These are phyloP conservation scores for Megalopta genalis DNA, from an alignment of 1,140 invertebrate species.

Conservation along the genomic window DNA sequence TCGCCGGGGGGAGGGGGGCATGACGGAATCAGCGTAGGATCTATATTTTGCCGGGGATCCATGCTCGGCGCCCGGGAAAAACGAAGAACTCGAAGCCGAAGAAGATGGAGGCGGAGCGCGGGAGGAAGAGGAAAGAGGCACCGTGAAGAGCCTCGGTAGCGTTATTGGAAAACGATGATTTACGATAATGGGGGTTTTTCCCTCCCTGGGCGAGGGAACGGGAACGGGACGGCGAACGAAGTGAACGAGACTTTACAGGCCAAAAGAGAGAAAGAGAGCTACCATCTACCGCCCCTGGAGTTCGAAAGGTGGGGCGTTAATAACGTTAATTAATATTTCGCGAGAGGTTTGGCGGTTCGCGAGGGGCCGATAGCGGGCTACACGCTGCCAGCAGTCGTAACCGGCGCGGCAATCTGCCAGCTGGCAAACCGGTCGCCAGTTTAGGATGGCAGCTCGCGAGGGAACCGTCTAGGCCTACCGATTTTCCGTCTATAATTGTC, in stretches of 20 bases:
- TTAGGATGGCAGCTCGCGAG: conserved; percentile 41
- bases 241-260: conserved; percentile 45
- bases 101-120: not conserved
- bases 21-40: conserved; percentile 19
- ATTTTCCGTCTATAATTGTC: conserved; percentile 35
- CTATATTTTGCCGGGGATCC: conserved; percentile 18
- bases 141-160: conserved; percentile 75
- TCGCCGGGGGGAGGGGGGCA: not conserved
- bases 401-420: conserved; percentile 75
- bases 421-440: conserved; percentile 69
- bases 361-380: conserved; percentile 52
- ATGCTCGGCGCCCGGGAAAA: conserved; percentile 19
- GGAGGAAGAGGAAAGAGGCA: conserved; percentile 18
- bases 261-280: conserved; percentile 27
- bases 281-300: conserved; percentile 47
- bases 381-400: conserved; percentile 34
- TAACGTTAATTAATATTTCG: conserved; percentile 81
- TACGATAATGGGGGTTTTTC: conserved; percentile 79
- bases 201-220: conserved; percentile 36
- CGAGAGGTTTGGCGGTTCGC: conserved; percentile 75
- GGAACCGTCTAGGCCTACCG: conserved; percentile 16
- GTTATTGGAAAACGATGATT: conserved; percentile 82
- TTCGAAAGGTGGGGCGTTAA: conserved; percentile 75
- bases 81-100: conserved; percentile 34
- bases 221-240: conserved; percentile 44